Conservation (phyloP, 2,797 vertebrate species). For the Moxostoma hubbsi region DNA sequence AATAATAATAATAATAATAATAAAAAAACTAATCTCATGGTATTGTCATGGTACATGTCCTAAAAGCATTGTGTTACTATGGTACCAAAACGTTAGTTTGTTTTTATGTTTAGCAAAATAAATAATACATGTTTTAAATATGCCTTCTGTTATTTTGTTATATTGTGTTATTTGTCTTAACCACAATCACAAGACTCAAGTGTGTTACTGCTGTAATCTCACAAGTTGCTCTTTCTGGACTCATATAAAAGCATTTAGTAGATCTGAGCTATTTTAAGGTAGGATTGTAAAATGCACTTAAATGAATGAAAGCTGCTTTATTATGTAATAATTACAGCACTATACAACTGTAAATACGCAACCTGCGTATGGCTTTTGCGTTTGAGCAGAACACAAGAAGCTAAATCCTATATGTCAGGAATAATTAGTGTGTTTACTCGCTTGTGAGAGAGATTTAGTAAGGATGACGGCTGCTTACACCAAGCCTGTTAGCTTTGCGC, state of each 20-base stretch:
- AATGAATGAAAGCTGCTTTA: constrained; percentile 34
- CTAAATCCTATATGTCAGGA: constrained; percentile 73
- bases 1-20: too few species aligned
- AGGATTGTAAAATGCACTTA: not conserved
- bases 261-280: not conserved
- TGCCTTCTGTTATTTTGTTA: too few species aligned
- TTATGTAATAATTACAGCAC: constrained; percentile 15
- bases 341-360: constrained; percentile 23
- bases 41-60: too few species aligned
- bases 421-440: constrained; percentile 64
- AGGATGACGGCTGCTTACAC: constrained; percentile 73
- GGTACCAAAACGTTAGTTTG: too few species aligned
- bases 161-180: not conserved
- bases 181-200: not conserved
- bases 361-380: constrained; percentile 39
- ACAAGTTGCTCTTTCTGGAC: not conserved
- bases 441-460: constrained; percentile 63
- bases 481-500: constrained; percentile 74
- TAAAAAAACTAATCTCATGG: too few species aligned
- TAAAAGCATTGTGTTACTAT: too few species aligned
- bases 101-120: too few species aligned
- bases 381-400: constrained; percentile 35
- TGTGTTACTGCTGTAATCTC: not conserved
- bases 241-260: not conserved
- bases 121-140: too few species aligned